Percentiles rank a stretch among this genome's conserved stretches.
phyloP scores from a whole-genome alignment of 2,888 invertebrate species.

The Polyploca ridens region DNA sequence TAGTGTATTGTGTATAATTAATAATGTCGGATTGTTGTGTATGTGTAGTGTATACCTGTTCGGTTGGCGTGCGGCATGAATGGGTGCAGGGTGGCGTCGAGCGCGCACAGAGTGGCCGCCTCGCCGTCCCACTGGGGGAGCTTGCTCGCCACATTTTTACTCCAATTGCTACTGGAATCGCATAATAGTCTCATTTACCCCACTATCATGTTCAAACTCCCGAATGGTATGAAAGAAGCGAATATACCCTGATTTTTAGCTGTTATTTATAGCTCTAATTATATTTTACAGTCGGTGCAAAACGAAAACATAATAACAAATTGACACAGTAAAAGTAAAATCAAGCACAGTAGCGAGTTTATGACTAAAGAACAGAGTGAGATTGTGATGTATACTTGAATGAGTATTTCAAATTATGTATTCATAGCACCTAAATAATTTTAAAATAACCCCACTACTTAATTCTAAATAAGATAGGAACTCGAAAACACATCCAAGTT shows the following conservation, averaged over 20 bases:
- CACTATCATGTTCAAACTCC: not conserved
- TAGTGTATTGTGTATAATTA: conserved; percentile 12
- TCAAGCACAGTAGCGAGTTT: not conserved
- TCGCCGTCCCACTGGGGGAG: conserved; percentile 79
- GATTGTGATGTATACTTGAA: not conserved
- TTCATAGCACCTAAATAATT: not conserved
- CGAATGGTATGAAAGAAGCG: not conserved
- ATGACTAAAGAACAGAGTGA: not conserved
- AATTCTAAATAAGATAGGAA: not conserved
- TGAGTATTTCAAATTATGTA: not conserved
- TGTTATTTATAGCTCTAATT: not conserved
- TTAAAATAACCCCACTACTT: conserved; percentile 4
- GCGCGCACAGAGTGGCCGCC: conserved; percentile 71
- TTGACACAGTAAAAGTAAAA: not conserved
- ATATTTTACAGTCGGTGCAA: not conserved
- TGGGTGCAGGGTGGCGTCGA: conserved; percentile 60
- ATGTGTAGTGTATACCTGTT: conserved; percentile 59
- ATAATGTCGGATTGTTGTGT: not conserved
- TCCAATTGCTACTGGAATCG: conserved; percentile 81
- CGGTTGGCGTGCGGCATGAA: conserved; percentile 57
- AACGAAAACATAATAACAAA: not conserved
- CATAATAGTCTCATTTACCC: not conserved
- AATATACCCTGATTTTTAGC: not conserved
- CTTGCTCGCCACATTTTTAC: conserved; percentile 68
- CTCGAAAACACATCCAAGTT: not conserved